Percentiles rank a stretch among this genome's conserved stretches.
Conservation (phyloP, 1,140 invertebrate genomes). For the Hycleus phaleratus region DNA sequence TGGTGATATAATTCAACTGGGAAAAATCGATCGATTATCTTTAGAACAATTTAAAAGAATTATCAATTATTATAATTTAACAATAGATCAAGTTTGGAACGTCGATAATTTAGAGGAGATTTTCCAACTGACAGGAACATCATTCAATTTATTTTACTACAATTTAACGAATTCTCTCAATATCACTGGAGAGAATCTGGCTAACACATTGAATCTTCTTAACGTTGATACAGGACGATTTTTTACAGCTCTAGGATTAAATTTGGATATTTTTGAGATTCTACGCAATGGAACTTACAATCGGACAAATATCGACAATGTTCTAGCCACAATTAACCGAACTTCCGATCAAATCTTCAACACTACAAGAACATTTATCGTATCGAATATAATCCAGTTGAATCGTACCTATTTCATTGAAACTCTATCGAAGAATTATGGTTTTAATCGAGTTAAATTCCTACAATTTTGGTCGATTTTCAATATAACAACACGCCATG, state of each 20-base stretch:
- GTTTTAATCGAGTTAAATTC: background rate
- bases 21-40: conserved; percentile 2
- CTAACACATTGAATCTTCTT: too few species aligned
- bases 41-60: background rate
- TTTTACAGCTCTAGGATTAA: too few species aligned
- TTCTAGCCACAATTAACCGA: background rate
- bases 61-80: background rate
- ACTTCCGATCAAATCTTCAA: background rate
- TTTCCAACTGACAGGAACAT: background rate
- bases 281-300: conserved; percentile 2
- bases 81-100: background rate
- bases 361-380: background rate
- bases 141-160: too few species aligned
- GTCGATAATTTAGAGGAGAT: conserved; percentile 1
- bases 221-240: too few species aligned
- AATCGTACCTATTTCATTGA: background rate
- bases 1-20: conserved; percentile 7
- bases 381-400: background rate
- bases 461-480: background rate
- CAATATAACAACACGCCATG: conserved; percentile 10
- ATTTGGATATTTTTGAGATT: background rate
- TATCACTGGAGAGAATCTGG: too few species aligned
- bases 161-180: too few species aligned
- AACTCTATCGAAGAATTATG: background rate
- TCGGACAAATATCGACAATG: background rate